Conservation (phyloP, 1,140 invertebrate genomes). For the Neocloeon triangulifer region DNA sequence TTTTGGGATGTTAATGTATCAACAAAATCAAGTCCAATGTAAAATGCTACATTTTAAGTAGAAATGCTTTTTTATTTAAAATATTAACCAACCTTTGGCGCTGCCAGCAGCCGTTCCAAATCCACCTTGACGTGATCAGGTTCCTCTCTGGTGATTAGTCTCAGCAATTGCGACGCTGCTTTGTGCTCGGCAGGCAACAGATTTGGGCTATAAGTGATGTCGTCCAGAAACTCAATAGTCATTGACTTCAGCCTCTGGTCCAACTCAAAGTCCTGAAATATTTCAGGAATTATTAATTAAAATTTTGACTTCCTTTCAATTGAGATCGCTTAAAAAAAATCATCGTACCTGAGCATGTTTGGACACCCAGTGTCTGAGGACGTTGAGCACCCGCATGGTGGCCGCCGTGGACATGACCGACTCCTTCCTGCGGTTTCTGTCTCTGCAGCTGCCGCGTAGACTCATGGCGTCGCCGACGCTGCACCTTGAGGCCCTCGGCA, state of each 20-base stretch:
- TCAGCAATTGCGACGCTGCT: constrained; percentile 56
- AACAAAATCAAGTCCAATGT: background rate
- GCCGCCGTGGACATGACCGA: constrained; percentile 78
- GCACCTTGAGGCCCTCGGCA: constrained; percentile 8
- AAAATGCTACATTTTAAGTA: background rate
- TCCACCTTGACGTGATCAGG: constrained; percentile 33
- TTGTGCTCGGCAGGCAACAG: constrained; percentile 79
- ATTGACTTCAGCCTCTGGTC: constrained; percentile 48
- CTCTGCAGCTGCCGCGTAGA: constrained; percentile 16
- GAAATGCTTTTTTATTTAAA: background rate
- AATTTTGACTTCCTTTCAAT: no score
- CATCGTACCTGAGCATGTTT: constrained; percentile 30
- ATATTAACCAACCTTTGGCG: constrained; percentile 36
- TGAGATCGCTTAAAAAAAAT: constrained; percentile 1
- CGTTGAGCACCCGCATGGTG: constrained; percentile 80
- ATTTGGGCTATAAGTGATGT: constrained; percentile 64
- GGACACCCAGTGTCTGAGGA: constrained; percentile 55
- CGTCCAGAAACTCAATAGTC: constrained; percentile 71
- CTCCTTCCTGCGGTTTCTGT: constrained; percentile 36
- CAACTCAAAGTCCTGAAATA: constrained; percentile 56
- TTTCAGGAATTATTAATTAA: constrained; percentile 4
- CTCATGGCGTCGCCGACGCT: constrained; percentile 17
- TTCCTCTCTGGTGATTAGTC: constrained; percentile 55
- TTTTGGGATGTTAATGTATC: no score
- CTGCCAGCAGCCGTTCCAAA: constrained; percentile 41